Evolutionary conservation across 2,888 invertebrate genomes (phyloP).

Genomic region (Platerodrilus igneus): DNA sequence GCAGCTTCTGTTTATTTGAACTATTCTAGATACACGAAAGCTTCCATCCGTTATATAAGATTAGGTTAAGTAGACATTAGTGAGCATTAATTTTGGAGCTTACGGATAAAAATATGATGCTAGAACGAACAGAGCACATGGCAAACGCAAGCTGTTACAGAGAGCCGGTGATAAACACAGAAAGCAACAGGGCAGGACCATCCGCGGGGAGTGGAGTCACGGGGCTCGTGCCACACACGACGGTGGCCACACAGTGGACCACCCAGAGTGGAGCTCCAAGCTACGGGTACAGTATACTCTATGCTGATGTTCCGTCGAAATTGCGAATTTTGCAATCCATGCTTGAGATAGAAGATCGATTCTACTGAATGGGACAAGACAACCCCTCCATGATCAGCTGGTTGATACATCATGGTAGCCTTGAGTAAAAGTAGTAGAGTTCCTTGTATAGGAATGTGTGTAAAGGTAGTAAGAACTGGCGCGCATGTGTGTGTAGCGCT

Average conservation of each 20-base stretch:
- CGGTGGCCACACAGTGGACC: slow-evolving; percentile 48
- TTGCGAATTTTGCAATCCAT: slow-evolving; percentile 41
- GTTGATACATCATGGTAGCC: slow-evolving; percentile 31
- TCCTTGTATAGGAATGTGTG: slow-evolving; percentile 23
- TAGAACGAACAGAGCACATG: slow-evolving; percentile 29
- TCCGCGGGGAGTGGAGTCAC: slow-evolving; percentile 25
- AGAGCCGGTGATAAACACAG: slow-evolving; percentile 30
- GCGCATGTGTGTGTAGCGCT: slow-evolving; percentile 20
- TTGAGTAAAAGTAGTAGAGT: slow-evolving; percentile 30
- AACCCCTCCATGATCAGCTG: slow-evolving; percentile 34
- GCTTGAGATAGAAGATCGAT: slow-evolving; percentile 34
- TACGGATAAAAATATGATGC: slow-evolving; percentile 20
- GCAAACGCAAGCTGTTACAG: slow-evolving; percentile 30
- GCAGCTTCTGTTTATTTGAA: no score
- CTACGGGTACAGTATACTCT: slow-evolving; percentile 35
- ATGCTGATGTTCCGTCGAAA: slow-evolving; percentile 34
- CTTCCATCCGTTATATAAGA: no score
- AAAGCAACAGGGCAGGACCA: slow-evolving; percentile 32
- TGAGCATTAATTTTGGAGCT: slow-evolving; percentile 12
- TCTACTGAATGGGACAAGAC: slow-evolving; percentile 36
- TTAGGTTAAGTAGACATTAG: slow-evolving; percentile 1
- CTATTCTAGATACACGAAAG: no score
- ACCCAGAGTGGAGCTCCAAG: slow-evolving; percentile 41
- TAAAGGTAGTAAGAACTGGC: slow-evolving; percentile 18
- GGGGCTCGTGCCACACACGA: slow-evolving; percentile 46